phyloP scores from a whole-genome alignment of 2,113 vertebrate genomes.

The Malurus elegans region DNA sequence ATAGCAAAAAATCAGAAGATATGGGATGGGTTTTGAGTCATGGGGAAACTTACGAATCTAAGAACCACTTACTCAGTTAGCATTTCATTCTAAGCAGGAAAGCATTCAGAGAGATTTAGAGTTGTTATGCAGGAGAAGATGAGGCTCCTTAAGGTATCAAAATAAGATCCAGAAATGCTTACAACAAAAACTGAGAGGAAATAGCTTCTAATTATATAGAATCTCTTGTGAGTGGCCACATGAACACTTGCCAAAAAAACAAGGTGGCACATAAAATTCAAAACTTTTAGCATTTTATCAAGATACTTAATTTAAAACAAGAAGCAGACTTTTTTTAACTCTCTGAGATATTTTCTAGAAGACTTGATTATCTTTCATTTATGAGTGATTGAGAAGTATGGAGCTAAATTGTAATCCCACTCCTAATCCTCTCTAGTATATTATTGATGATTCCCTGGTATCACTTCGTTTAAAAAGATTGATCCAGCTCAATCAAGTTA shows the following conservation, averaged over 20 bases:
- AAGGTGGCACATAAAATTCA: neutral
- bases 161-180: neutral
- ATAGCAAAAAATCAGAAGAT: neutral
- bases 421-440: accelerated
- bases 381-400: neutral
- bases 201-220: neutral
- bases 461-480: neutral
- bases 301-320: neutral
- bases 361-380: neutral
- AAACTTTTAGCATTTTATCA: neutral
- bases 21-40: neutral
- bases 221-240: neutral
- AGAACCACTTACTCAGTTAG: neutral
- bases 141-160: neutral
- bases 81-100: neutral
- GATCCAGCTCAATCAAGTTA: neutral
- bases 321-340: neutral
- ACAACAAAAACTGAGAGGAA: neutral
- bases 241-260: neutral
- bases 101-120: neutral
- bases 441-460: neutral
- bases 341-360: neutral
- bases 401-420: neutral
- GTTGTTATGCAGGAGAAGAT: neutral
- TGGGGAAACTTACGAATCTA: neutral